Percentiles rank a stretch among this genome's conserved stretches.
These are phyloP conservation scores for Gymnobelideus leadbeateri DNA, from an alignment of 2,113 vertebrate genomes.

Conservation along the genomic window DNA sequence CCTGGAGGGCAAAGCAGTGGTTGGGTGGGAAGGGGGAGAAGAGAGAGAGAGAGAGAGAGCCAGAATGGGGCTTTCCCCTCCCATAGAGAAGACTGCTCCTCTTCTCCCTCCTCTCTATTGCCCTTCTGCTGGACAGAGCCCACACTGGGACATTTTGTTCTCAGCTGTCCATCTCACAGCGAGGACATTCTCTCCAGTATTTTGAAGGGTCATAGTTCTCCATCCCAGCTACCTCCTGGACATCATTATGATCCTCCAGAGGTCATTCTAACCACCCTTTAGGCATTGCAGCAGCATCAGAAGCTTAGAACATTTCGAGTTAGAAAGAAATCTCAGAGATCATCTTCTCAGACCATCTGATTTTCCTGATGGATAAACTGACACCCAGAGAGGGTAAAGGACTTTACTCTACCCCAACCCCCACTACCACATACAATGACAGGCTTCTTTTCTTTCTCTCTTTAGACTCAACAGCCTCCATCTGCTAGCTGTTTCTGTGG, in stretches of 20 bases:
- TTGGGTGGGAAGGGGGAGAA: neutral
- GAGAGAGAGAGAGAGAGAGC: neutral
- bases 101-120: slow-evolving; percentile 58
- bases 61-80: slow-evolving; percentile 29
- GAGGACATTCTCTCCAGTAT: neutral
- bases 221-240: neutral
- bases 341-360: neutral
- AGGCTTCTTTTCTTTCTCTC: neutral
- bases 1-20: slow-evolving; percentile 44
- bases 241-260: neutral
- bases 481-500: slow-evolving; percentile 45
- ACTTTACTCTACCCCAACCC: neutral
- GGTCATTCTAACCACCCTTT: slow-evolving; percentile 15
- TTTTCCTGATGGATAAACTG: neutral
- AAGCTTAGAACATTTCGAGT: neutral
- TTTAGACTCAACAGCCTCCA: slow-evolving; percentile 63
- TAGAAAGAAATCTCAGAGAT: neutral
- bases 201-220: slow-evolving; percentile 9
- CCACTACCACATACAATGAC: neutral
- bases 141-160: slow-evolving; percentile 46
- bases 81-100: slow-evolving; percentile 43
- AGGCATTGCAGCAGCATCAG: neutral
- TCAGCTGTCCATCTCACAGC: neutral
- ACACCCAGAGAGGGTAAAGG: neutral
- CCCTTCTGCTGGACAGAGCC: neutral